A percentile compares a stretch with the other conserved stretches of the same genome.
phyloP scores from a whole-genome alignment of 2,797 vertebrate species.

The Apogon talboti region DNA sequence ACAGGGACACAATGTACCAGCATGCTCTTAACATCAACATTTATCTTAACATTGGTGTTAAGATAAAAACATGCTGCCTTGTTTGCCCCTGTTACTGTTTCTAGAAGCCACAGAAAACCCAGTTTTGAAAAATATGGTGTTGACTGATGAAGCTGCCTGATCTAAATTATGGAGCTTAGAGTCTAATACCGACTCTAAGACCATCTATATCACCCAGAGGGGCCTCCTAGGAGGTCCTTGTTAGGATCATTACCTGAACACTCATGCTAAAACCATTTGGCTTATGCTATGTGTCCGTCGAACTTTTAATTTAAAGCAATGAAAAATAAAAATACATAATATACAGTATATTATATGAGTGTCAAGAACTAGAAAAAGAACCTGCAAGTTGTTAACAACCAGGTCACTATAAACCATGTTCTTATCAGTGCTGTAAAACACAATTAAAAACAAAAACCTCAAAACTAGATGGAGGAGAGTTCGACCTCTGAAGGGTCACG shows the following conservation, averaged over 20 bases:
- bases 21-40: constrained; percentile 28
- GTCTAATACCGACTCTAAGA: constrained; percentile 43
- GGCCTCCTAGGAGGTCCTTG: constrained; percentile 2
- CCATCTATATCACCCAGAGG: constrained; percentile 9
- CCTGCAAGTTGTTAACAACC: constrained; percentile 44
- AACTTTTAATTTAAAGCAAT: constrained; percentile 71
- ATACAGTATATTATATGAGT: constrained; percentile 48
- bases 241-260: constrained; percentile 28
- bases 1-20: constrained; percentile 14
- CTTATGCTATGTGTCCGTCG: constrained; percentile 55
- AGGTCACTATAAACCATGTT: constrained; percentile 45
- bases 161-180: constrained; percentile 29
- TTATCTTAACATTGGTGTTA: constrained; percentile 28
- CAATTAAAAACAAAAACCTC: constrained; percentile 34
- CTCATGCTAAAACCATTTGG: constrained; percentile 59
- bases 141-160: constrained; percentile 41
- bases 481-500: constrained; percentile 46
- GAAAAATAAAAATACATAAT: constrained; percentile 25
- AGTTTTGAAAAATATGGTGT: constrained; percentile 16
- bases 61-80: constrained; percentile 37
- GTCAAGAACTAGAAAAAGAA: constrained; percentile 45
- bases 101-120: constrained; percentile 16
- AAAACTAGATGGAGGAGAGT: constrained; percentile 46
- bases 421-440: constrained; percentile 62
- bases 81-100: constrained; percentile 23